Evolutionary conservation across 2,113 vertebrate species (phyloP).

Genomic region (Colistium nudipinnis): DNA sequence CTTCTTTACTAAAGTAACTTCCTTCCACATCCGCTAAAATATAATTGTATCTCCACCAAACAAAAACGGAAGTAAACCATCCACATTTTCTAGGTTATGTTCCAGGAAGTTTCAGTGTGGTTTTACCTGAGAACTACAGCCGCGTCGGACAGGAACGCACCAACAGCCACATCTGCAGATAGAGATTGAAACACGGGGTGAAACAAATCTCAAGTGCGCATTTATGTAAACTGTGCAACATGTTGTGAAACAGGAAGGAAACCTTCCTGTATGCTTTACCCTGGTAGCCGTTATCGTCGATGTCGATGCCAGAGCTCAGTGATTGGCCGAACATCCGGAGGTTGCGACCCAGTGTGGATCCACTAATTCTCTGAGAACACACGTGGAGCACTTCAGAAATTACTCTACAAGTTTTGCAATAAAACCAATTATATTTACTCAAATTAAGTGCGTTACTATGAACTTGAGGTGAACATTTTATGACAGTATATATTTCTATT

Average conservation of each 20-base stretch:
- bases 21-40: not conserved
- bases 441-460: not conserved
- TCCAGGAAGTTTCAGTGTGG: not conserved
- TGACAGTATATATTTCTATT: too few species aligned
- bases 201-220: not conserved
- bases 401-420: not conserved
- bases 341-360: constrained; percentile 60
- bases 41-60: too few species aligned
- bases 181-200: constrained; percentile 7
- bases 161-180: constrained; percentile 90
- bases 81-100: too few species aligned
- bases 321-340: constrained; percentile 77
- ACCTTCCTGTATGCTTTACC: constrained; percentile 40
- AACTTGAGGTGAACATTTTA: not conserved
- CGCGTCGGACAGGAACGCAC: constrained; percentile 91
- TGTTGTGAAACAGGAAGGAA: not conserved
- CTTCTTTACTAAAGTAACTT: not conserved
- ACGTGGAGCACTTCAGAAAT: not conserved
- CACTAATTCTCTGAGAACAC: constrained; percentile 66
- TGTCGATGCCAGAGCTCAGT: constrained; percentile 71
- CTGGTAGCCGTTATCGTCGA: constrained; percentile 72
- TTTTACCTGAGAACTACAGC: constrained; percentile 91
- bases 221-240: not conserved
- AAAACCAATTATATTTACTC: not conserved
- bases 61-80: too few species aligned